Evolutionary conservation across 2,888 invertebrate species (phyloP).

Genomic region (Tyria jacobaeae): DNA sequence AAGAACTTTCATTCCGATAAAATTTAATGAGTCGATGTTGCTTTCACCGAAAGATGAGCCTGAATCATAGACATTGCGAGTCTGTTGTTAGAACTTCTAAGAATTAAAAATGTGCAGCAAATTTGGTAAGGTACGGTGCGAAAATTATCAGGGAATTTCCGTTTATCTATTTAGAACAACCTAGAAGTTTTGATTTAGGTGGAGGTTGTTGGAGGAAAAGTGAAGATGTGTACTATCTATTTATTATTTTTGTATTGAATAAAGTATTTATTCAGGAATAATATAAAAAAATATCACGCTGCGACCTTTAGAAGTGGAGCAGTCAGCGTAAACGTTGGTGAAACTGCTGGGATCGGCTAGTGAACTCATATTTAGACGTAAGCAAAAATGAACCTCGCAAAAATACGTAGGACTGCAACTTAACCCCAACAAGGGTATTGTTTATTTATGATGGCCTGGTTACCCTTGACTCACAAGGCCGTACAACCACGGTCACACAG

Average conservation of each 20-base stretch:
- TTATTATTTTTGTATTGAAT: too few relatives aligned
- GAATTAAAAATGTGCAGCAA: conserved; percentile 1
- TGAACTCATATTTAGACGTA: not conserved
- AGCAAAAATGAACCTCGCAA: not conserved
- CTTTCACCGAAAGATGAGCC: conserved; percentile 18
- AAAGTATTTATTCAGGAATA: too few relatives aligned
- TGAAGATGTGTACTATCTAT: not conserved
- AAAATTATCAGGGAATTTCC: not conserved
- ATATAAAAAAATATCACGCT: too few relatives aligned
- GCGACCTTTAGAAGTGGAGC: too few relatives aligned
- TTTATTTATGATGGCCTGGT: conserved; percentile 17
- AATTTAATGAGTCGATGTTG: conserved; percentile 5
- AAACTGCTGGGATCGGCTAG: too few relatives aligned
- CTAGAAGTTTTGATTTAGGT: not conserved
- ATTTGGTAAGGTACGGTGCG: not conserved
- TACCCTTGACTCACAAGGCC: conserved; percentile 47
- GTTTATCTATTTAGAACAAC: not conserved
- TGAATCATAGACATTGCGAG: not conserved
- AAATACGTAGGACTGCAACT: not conserved
- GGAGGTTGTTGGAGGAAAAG: not conserved
- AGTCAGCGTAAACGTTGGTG: too few relatives aligned
- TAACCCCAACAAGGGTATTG: not conserved
- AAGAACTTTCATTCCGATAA: conserved; percentile 39
- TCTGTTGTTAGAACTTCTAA: not conserved
- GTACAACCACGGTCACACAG: conserved; percentile 17